These are phyloP conservation scores for Pelosia muscerda DNA, from an alignment of 2,888 invertebrate species.

Conservation along the genomic window DNA sequence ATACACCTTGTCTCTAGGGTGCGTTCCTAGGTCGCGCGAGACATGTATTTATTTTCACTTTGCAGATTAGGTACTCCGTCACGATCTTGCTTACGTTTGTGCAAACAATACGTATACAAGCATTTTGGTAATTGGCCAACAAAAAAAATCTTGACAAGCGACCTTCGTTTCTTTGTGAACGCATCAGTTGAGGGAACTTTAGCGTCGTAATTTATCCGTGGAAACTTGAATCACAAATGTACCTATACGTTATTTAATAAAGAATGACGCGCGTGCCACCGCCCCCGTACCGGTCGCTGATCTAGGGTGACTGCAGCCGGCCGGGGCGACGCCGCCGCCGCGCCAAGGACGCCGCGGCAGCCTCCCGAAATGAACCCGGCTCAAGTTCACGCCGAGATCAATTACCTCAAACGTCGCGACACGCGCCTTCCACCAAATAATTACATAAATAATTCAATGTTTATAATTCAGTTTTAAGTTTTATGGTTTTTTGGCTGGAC, in stretches of 20 bases:
- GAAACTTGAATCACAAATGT: constrained; percentile 12
- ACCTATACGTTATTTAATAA: constrained; percentile 19
- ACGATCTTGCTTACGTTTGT: constrained; percentile 22
- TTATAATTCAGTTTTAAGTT: background rate
- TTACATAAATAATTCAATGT: background rate
- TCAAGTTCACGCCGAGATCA: constrained; percentile 51
- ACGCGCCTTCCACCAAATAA: background rate
- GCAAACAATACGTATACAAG: constrained; percentile 20
- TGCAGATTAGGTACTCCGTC: constrained; percentile 20
- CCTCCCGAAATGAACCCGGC: constrained; percentile 52
- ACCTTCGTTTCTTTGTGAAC: constrained; percentile 21
- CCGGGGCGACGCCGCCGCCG: constrained; percentile 36
- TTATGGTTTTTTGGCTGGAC: background rate
- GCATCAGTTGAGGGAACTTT: constrained; percentile 17
- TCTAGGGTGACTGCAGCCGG: constrained; percentile 38
- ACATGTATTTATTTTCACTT: constrained; percentile 31
- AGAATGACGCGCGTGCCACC: constrained; percentile 9
- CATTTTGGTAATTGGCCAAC: constrained; percentile 34
- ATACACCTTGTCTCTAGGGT: constrained; percentile 74
- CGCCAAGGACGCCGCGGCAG: constrained; percentile 47
- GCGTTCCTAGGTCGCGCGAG: constrained; percentile 60
- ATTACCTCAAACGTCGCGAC: constrained; percentile 32
- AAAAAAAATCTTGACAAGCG: constrained; percentile 14
- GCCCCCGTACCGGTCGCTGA: constrained; percentile 40
- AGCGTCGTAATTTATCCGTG: constrained; percentile 19